phyloP scores from a whole-genome alignment of 1,140 invertebrate genomes.

The Mya arenaria region DNA sequence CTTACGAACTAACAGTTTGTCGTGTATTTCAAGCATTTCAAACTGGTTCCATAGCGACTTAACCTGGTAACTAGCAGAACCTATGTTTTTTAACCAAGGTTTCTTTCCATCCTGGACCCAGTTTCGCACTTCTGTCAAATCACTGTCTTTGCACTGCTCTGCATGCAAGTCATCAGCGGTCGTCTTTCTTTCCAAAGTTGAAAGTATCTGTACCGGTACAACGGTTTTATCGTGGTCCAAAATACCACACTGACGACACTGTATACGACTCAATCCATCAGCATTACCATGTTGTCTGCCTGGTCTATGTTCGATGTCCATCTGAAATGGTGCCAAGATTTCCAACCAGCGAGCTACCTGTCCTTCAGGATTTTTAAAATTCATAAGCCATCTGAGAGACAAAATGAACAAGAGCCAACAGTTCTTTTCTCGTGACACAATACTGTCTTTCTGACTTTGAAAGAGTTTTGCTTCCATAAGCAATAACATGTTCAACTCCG shows the following conservation, averaged over 20 bases:
- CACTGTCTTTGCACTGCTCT: not conserved
- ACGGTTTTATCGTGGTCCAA: not conserved
- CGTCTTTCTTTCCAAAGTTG: not conserved
- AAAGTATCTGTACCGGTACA: not conserved
- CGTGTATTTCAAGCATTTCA: not conserved
- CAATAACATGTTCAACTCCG: constrained; percentile 77
- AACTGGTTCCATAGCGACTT: constrained; percentile 3
- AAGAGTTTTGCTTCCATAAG: constrained; percentile 80
- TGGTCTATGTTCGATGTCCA: constrained; percentile 63
- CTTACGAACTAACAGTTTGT: not conserved
- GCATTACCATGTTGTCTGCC: constrained; percentile 66
- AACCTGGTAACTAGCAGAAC: not conserved
- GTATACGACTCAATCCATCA: constrained; percentile 62
- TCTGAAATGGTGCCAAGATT: constrained; percentile 58
- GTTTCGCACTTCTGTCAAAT: too few species aligned
- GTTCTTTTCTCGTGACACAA: constrained; percentile 61
- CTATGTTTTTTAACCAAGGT: not conserved
- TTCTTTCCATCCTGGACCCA: too few species aligned
- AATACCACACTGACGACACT: constrained; percentile 9
- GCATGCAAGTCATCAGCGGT: not conserved
- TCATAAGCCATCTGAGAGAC: constrained; percentile 18
- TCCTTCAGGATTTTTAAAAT: not conserved
- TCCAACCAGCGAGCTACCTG: constrained; percentile 63
- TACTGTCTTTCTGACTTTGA: constrained; percentile 81
- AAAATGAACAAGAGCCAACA: constrained; percentile 56